These are phyloP conservation scores for Rhynchonycteris naso DNA, from an alignment of 2,797 vertebrate species.

Conservation along the genomic window DNA sequence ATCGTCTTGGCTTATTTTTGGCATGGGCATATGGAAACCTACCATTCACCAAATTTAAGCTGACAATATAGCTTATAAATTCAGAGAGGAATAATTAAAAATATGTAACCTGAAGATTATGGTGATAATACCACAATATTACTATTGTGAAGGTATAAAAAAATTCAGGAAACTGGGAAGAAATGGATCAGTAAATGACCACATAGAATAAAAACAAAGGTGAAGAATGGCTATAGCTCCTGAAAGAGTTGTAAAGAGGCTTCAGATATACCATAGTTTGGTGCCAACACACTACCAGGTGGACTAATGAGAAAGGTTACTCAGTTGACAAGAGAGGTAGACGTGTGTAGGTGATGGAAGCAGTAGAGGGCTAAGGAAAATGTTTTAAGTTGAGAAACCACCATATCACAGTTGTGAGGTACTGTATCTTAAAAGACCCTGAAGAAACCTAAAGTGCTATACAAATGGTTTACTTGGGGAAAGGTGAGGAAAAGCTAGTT, in stretches of 20 bases:
- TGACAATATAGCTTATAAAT: neutral
- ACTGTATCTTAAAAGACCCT: neutral
- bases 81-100: neutral
- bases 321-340: neutral
- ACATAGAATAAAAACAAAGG: neutral
- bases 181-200: neutral
- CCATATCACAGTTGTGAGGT: neutral
- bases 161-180: neutral
- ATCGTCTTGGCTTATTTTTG: neutral
- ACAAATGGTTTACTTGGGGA: neutral
- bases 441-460: neutral
- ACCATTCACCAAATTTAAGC: neutral
- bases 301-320: neutral
- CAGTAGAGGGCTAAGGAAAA: neutral
- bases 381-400: neutral
- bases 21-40: neutral
- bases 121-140: neutral
- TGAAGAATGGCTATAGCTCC: neutral
- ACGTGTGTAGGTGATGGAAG: neutral
- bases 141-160: neutral
- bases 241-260: neutral
- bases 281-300: neutral
- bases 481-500: slow-evolving; percentile 22
- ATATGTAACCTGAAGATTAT: neutral
- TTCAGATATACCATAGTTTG: neutral